phyloP scores from a whole-genome alignment of 1,140 invertebrate species.

The Prorops nasuta region DNA sequence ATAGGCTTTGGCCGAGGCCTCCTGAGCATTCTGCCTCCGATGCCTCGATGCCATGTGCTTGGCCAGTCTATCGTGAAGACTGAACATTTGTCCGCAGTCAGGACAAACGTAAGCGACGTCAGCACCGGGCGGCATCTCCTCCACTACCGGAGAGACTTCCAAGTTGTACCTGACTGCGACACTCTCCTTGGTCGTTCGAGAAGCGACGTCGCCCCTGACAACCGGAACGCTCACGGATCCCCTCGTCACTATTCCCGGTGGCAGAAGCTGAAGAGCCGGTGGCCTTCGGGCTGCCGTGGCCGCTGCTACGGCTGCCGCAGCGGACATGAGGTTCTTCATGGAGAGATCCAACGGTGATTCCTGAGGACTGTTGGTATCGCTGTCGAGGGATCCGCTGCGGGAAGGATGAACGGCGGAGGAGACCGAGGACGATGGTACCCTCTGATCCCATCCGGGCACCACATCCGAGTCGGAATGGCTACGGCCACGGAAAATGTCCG shows the following conservation, averaged over 20 bases:
- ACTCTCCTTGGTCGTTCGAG: conserved; percentile 74
- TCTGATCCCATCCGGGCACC: conserved; percentile 58
- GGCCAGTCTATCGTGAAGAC: conserved; percentile 88
- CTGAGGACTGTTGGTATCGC: conserved; percentile 60
- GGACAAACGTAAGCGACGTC: conserved; percentile 86
- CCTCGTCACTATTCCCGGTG: conserved; percentile 58
- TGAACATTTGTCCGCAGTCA: conserved; percentile 93
- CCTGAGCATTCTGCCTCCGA: conserved; percentile 66
- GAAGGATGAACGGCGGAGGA: conserved; percentile 30
- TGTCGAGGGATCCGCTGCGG: conserved; percentile 35
- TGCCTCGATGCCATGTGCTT: conserved; percentile 97
- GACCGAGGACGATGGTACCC: conserved; percentile 26
- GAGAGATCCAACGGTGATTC: conserved; percentile 85
- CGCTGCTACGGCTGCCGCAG: neutral
- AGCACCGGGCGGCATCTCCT: conserved; percentile 78
- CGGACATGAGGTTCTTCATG: conserved; percentile 60
- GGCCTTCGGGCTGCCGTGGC: conserved; percentile 27
- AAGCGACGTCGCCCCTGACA: conserved; percentile 73
- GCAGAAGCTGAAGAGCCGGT: conserved; percentile 55
- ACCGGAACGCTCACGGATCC: conserved; percentile 66
- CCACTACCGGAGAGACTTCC: conserved; percentile 78
- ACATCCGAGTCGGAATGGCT: conserved; percentile 75
- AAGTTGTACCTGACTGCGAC: conserved; percentile 75
- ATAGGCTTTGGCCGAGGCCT: conserved; percentile 78
- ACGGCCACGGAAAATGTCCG: conserved; percentile 65